These are phyloP conservation scores for Triplophysa dalaica DNA, from an alignment of 2,113 vertebrate species.

Conservation along the genomic window DNA sequence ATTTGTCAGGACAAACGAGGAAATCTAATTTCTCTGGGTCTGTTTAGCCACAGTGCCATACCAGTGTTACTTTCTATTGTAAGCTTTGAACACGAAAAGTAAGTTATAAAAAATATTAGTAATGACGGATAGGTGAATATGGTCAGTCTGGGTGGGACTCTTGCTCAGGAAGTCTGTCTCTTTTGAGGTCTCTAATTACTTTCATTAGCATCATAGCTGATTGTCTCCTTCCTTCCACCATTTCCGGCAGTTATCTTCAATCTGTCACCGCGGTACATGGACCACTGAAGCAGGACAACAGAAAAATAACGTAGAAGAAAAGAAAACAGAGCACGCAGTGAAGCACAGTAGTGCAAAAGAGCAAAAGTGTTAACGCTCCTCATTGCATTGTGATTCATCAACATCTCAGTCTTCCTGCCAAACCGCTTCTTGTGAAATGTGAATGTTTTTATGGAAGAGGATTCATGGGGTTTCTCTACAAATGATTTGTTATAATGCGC, in stretches of 20 bases:
- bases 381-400: slow-evolving; percentile 1
- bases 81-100: background rate
- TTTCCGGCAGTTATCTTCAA: slow-evolving; percentile 50
- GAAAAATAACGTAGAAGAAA: background rate
- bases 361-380: background rate
- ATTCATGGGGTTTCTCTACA: background rate
- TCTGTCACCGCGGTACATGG: background rate
- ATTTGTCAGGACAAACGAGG: background rate
- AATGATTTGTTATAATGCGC: background rate
- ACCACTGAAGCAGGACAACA: background rate
- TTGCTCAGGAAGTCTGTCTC: slow-evolving; percentile 39
- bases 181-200: slow-evolving; percentile 18
- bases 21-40: background rate
- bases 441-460: background rate
- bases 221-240: slow-evolving; percentile 10
- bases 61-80: background rate
- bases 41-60: background rate
- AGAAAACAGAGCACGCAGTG: too few species aligned
- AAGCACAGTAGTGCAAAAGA: background rate
- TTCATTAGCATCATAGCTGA: slow-evolving; percentile 31
- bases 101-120: background rate
- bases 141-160: slow-evolving; percentile 4
- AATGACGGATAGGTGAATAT: background rate
- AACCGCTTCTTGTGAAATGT: background rate
- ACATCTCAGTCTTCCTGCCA: background rate